Evolutionary conservation across 2,888 invertebrate genomes (phyloP).

Genomic region (Andrena flavipes): DNA sequence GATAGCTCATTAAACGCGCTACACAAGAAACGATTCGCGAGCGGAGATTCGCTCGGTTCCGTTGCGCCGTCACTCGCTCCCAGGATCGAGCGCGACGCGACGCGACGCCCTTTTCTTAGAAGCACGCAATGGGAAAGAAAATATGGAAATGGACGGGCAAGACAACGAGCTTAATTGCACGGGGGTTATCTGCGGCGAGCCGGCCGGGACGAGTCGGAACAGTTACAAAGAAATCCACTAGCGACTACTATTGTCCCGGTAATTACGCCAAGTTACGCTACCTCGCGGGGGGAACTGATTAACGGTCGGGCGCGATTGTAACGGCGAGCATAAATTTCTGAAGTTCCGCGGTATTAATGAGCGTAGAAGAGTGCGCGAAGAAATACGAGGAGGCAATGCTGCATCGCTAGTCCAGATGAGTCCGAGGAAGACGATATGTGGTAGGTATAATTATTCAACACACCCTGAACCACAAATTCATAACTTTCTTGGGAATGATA

Average conservation of each 20-base stretch:
- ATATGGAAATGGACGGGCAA: constrained; percentile 74
- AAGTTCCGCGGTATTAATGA: constrained; percentile 36
- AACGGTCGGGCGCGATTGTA: constrained; percentile 26
- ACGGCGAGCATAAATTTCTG: constrained; percentile 16
- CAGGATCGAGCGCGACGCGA: constrained; percentile 43
- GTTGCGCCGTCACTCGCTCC: constrained; percentile 42
- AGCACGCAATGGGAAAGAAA: constrained; percentile 74
- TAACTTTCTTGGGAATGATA: no score
- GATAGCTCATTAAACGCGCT: constrained; percentile 59
- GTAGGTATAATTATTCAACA: not conserved
- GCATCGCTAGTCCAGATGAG: not conserved
- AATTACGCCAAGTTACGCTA: constrained; percentile 70
- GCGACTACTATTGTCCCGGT: constrained; percentile 72
- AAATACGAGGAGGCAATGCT: not conserved
- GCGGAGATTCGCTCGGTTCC: constrained; percentile 31
- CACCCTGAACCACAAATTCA: not conserved
- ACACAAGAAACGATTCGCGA: constrained; percentile 56
- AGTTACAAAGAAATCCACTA: constrained; percentile 66
- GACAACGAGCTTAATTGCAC: constrained; percentile 73
- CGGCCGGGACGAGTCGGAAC: constrained; percentile 43
- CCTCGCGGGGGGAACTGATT: constrained; percentile 53
- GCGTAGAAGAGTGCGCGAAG: constrained; percentile 38
- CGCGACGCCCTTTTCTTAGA: constrained; percentile 63
- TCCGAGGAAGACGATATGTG: not conserved
- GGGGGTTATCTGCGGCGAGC: constrained; percentile 46